A percentile compares a stretch with the other conserved stretches of the same genome.
Conservation (phyloP, 2,888 invertebrate species). For the Pristionchus mayeri region DNA sequence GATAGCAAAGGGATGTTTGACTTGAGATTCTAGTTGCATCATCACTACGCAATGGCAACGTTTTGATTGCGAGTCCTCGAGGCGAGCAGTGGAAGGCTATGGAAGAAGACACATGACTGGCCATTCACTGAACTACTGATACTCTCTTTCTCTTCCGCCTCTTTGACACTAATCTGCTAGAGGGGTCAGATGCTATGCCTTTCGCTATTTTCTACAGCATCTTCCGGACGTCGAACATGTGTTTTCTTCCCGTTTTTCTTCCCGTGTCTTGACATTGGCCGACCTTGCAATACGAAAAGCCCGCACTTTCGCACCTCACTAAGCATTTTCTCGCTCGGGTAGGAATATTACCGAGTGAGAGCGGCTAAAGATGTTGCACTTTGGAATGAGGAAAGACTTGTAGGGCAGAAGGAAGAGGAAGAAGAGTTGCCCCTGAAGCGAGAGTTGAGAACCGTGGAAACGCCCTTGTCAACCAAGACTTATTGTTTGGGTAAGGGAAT, state of each 20-base stretch:
- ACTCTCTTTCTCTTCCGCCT: neutral
- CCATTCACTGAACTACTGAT: neutral
- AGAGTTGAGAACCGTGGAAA: constrained; percentile 5
- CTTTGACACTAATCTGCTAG: too few relatives aligned
- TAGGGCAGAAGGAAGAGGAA: neutral
- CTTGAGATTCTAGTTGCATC: neutral
- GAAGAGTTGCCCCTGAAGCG: neutral
- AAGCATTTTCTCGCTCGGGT: neutral
- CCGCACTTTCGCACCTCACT: neutral
- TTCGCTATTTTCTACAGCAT: neutral
- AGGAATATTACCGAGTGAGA: too few relatives aligned
- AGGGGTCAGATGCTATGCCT: neutral
- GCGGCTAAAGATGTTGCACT: neutral
- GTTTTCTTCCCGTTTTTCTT: neutral
- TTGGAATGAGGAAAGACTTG: neutral
- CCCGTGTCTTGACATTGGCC: neutral
- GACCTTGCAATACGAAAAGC: neutral
- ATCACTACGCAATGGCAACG: neutral
- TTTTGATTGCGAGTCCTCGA: neutral
- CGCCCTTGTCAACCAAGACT: neutral
- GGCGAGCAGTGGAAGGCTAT: neutral
- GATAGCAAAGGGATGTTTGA: neutral
- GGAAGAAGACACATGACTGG: constrained; percentile 20
- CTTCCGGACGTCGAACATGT: neutral
- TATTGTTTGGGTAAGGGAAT: neutral